Base-by-base conservation (phyloP, 1,140 invertebrate genomes). In the Hyposmocoma kahamanoa region DNA sequence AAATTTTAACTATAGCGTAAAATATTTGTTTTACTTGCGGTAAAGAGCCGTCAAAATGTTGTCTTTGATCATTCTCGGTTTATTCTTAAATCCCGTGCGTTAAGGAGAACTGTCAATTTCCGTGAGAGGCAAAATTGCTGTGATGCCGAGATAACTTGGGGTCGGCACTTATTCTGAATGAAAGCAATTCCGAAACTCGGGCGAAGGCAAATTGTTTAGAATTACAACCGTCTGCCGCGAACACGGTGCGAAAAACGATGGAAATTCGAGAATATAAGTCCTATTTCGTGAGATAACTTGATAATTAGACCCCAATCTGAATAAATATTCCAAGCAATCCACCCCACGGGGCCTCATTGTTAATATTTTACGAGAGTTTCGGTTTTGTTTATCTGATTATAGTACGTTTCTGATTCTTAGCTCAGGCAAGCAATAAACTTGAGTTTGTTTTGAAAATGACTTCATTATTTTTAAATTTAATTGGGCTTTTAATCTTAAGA, bases 191-290 rank as follows among this genome's bases (percentile, higher is more conserved):
- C 45, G 45, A 47, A 47, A 36, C 34, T 38, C 43, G 43, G 15
- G 43, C 43, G 43, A 45, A 45, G 28, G 43, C 43, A 38, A 45
- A 45, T 45, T 45, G 43, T 39, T 47, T 47, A 39, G 45, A 47
- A 47, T 47, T 47, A 47, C 36, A 47, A 38, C 17, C n/a, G 15
- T 9, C 32, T 34, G 34, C 18, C 22, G 36, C 22, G 15, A 18
- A 38, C 45, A 17, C n/a, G n/a, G n/a, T 18, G 34, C 10, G 41
- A 13, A 26, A 47, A 47, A 47, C 45, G 45, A 26, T 47, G 45
- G 22, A 38, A 47, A 47, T 47, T 38, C 28, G 4, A n/a, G 15
- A 26, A 26, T 28, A 45, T 34, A 26, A 11, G 5, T 6, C 11
- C 11, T 26, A 26, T 47, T 47, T 39, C 18, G 32, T 9, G 9